Evolutionary conservation across 2,797 vertebrate genomes (phyloP), one percentile per base, ranked within the genome.

Genomic region (Hippopotamyrus pictus): DNA sequence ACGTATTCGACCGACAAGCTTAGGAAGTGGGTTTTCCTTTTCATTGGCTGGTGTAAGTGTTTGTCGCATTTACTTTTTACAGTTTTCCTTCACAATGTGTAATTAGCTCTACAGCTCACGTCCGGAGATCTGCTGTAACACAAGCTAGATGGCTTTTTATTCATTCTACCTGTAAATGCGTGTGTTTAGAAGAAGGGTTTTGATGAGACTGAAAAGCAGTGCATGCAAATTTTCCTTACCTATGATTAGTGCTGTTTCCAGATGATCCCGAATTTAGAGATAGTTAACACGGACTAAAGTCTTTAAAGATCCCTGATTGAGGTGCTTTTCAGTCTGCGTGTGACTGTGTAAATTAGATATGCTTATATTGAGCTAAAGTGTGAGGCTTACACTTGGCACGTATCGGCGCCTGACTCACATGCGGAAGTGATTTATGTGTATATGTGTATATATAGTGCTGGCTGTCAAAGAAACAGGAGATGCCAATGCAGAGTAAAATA

Each of bases 11-110:
- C 99, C 0, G 98, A 99, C 91, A 98, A 97, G 91, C 97, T 99
- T 79, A 94, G 96, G 88, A 99, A 99, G 93, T 97, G 99, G 97
- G 96, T 98, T 88, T 99, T 99, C 92, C 97, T 99, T 91, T 98
- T 98, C 95, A 97, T 99, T 87, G 99, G 99, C 88, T 99, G 99
- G 99, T 99, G 99, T 99, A 94, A 98, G 99, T 96, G 92, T 46
- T 69, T 53, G 9, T 41, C 9, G 12, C 5, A 8, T 17, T 41
- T 54, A 5, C 29, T 29, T 69, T 33, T 69, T 14, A 5, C 11
- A 14, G 65, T 5, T 5, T 33, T 33, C 53, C 29, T 4, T 4
- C 19, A 50, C 33, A 54, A 59, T 57, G 51, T 62, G 25, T 54
- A 17, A 25, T 69, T 50, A 41, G 7, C n/a, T 54, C 57, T 44